Base-by-base conservation (phyloP, 2,888 invertebrate genomes). In the Melieria picta region DNA sequence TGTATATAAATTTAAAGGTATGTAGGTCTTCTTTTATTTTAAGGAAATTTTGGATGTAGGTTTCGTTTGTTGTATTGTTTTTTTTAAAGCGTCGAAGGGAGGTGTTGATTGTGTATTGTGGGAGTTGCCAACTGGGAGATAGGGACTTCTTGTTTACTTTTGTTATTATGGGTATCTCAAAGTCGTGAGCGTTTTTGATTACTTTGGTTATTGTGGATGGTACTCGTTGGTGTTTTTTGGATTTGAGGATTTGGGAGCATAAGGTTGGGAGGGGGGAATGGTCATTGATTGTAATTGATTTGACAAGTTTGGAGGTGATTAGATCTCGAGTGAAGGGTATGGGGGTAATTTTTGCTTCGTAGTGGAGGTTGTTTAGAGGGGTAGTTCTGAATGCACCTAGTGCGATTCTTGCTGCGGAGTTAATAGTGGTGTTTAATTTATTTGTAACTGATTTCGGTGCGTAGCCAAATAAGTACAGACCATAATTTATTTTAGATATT, bases 361-460 rank as follows among this genome's bases (percentile, higher is more conserved):
- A 71, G 4, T 73, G 61, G 50, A 74, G 58, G 16, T 74, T 76
- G 30, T 72, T 64, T 6, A 72, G 72, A 6, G 72, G 73, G 4
- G 73, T 72, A 0, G 74, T 42, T 4, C 70, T 57, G 52, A 61
- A 76, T 5, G 72, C 68, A 7, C 65, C 63, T 4, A 76, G 13
- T 7, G 69, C 11, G 1, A 46, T 11, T 56, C 73, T 61, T 0
- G 69, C 11, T 9, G 76, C 70, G 4, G 69, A 7, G 48, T 74
- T 63, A 7, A 65, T 9, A 3, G 69, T 45, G 4, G 61, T 47
- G 48, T 72, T 65, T 16, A 74, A 58, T 66, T 74, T 73, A 3
- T 45, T 43, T 45, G 71, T 10, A 9, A 11, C 42, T 0, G 63
- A 16, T 47, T 68, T 73, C 0, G 68, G 55, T 4, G 62, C 13